Percentiles rank a stretch among this genome's conserved stretches.
Conservation (phyloP, 2,797 vertebrate species). For the Myotis findleyi region DNA sequence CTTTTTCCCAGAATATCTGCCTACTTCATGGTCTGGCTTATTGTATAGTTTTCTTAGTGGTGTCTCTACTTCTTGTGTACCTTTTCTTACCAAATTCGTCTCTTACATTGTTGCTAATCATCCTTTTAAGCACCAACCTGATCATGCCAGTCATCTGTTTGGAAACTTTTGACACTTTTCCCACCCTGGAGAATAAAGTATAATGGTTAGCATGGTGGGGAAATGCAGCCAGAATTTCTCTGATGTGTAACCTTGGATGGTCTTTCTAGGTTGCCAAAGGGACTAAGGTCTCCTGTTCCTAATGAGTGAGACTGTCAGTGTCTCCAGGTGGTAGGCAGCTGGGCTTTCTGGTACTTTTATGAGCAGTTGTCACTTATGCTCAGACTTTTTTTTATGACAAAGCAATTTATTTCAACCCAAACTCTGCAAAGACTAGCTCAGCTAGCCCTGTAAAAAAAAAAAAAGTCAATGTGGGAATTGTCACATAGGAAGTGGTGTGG, state of each 20-base stretch:
- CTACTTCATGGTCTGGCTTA: neutral
- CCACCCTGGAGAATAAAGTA: neutral
- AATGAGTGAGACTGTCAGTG: neutral
- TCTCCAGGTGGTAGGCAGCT: neutral
- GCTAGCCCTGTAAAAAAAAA: neutral
- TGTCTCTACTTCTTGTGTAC: neutral
- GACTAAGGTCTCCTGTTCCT: neutral
- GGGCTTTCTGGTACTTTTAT: neutral
- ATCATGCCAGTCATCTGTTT: neutral
- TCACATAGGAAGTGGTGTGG: neutral
- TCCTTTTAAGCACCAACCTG: neutral
- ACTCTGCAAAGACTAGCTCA: neutral
- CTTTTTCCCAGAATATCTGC: neutral
- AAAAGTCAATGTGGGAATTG: neutral
- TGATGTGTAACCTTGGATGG: neutral
- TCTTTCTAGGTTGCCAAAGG: neutral
- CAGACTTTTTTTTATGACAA: slow-evolving; percentile 18
- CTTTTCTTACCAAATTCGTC: neutral
- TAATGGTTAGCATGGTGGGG: neutral
- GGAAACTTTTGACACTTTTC: neutral
- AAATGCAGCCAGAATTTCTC: neutral
- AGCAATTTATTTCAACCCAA: neutral
- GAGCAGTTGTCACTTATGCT: neutral
- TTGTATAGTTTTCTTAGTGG: neutral
- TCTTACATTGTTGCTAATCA: neutral